Percentiles rank a stretch among this genome's conserved stretches.
phyloP scores from a whole-genome alignment of 2,113 vertebrate species.

The Varanus komodoensis region DNA sequence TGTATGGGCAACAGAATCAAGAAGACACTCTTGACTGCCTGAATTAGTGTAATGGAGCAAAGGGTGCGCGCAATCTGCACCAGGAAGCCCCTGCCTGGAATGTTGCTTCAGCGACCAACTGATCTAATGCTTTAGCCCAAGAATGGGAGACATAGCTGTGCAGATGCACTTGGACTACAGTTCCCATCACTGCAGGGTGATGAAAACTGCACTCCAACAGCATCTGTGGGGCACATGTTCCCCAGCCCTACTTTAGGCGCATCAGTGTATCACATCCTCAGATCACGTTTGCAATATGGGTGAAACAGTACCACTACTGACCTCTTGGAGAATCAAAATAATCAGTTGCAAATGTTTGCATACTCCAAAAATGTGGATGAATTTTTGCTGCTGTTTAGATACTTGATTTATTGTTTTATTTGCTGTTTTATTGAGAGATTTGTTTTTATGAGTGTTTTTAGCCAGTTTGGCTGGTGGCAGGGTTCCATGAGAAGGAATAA shows the following conservation, averaged over 20 bases:
- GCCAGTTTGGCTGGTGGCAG: neutral
- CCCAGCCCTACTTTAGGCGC: too few species aligned
- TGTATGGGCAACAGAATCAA: neutral
- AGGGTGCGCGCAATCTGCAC: neutral
- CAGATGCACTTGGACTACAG: too few species aligned
- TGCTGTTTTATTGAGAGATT: neutral
- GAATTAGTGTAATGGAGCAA: neutral
- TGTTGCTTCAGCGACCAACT: neutral
- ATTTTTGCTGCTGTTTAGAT: neutral
- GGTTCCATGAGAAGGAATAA: neutral
- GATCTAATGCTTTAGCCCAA: neutral
- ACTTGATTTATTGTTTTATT: neutral
- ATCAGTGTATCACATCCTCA: neutral
- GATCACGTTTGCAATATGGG: neutral
- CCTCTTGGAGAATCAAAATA: neutral
- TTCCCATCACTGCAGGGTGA: too few species aligned
- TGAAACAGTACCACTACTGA: neutral
- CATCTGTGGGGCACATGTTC: too few species aligned
- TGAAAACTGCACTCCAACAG: too few species aligned
- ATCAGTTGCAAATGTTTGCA: conserved; percentile 4
- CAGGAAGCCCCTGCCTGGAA: neutral
- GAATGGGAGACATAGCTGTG: too few species aligned
- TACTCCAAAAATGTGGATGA: neutral
- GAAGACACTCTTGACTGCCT: neutral
- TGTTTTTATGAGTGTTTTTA: neutral